Evolutionary conservation across 2,113 vertebrate genomes (phyloP).

Genomic region (Gadus macrocephalus): DNA sequence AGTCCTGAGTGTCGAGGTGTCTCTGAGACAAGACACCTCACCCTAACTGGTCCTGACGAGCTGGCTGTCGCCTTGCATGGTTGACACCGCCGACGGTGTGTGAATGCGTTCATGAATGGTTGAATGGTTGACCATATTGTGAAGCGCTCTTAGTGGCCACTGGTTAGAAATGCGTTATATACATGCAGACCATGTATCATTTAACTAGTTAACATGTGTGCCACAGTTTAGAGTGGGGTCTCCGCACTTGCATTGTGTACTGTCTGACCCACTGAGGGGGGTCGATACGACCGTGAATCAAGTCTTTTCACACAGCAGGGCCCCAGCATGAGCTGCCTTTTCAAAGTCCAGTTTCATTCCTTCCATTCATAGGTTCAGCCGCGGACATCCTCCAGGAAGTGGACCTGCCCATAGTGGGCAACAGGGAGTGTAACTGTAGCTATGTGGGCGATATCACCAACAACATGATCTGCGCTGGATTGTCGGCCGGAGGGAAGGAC

Average conservation of each 20-base stretch:
- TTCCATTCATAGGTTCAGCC: slow-evolving; percentile 1
- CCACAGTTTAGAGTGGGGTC: too few relatives aligned
- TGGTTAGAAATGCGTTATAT: neutral
- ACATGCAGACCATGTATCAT: too few relatives aligned
- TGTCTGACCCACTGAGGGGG: too few relatives aligned
- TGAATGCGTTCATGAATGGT: too few relatives aligned
- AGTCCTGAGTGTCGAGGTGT: neutral
- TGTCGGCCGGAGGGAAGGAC: slow-evolving; percentile 63
- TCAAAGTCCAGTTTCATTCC: neutral
- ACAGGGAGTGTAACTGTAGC: slow-evolving; percentile 51
- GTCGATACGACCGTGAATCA: neutral
- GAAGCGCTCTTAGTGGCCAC: too few relatives aligned
- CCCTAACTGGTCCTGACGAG: neutral
- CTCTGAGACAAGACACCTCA: neutral
- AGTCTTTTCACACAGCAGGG: neutral
- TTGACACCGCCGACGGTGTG: too few relatives aligned
- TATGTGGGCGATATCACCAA: slow-evolving; percentile 46
- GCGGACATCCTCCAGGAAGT: slow-evolving; percentile 60
- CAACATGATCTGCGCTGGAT: slow-evolving; percentile 78
- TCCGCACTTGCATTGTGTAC: too few relatives aligned
- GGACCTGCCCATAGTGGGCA: slow-evolving; percentile 59
- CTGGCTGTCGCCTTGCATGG: too few relatives aligned
- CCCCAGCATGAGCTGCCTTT: neutral
- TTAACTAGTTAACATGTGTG: too few relatives aligned
- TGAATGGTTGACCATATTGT: too few relatives aligned